Evolutionary conservation across 2,797 vertebrate species (phyloP), one percentile per base, ranked within the genome.

Genomic region (Sphenodon punctatus): DNA sequence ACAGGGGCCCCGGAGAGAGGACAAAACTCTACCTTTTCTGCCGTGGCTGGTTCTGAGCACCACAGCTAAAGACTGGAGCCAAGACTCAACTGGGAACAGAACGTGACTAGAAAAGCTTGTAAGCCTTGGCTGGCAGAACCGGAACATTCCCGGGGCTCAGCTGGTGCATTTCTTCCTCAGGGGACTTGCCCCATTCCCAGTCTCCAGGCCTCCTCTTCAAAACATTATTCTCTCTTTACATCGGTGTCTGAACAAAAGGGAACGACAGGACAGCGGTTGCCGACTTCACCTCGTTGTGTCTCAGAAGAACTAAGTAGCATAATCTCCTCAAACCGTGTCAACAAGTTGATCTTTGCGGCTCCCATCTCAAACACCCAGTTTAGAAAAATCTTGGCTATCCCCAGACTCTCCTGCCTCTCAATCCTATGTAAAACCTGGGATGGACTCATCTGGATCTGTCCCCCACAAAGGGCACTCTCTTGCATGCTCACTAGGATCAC

Each of bases 151-250:
- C 22, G 23, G 23, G 41, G 34, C 41, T 36, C 36, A 27, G 32
- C 45, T 49, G 42, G 19, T 16, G 34, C 39, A 43, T 65, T 34
- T 22, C 42, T 39, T 32, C 58, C 36, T n/a, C n/a, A n/a, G n/a
- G n/a, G n/a, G n/a, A n/a, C n/a, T n/a, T n/a, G n/a, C n/a, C n/a
- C n/a, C n/a, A n/a, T n/a, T n/a, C n/a, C n/a, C n/a, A n/a, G 10
- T 4, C 13, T 49, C 15, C 0, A 0, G 7, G n/a, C n/a, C n/a
- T 39, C 36, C 68, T 36, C 12, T 25, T 51, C 23, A 10, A 48
- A 41, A 14, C 1, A 0, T 9, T 41, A 19, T 23, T n/a, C 19
- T 61, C 15, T 61, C 58, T 41, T 61, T 19, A 11, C 6, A 25
- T 27, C 39, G 38, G 38, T 38, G 10, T n/a, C 25, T 14, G 25